These are phyloP conservation scores for Echeneis naucrates DNA, from an alignment of 2,797 vertebrate species.

Conservation along the genomic window DNA sequence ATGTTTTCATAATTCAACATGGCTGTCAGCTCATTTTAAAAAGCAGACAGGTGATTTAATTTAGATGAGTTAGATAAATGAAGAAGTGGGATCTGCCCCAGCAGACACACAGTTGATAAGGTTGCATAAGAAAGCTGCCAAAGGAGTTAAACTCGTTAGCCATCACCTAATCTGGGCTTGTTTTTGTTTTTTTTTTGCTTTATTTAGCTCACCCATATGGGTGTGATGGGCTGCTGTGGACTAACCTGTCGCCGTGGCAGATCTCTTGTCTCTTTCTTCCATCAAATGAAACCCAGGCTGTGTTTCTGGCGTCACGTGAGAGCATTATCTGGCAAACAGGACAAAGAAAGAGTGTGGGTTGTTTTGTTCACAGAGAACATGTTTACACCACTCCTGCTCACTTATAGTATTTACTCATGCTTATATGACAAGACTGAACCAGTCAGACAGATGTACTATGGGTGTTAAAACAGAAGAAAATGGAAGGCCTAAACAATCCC, in stretches of 20 bases:
- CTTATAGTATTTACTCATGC: not conserved
- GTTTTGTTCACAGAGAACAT: not conserved
- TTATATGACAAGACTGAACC: not conserved
- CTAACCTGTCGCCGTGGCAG: slow-evolving; percentile 86
- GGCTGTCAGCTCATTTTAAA: slow-evolving; percentile 13
- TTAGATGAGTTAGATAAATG: slow-evolving; percentile 41
- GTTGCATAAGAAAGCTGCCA: slow-evolving; percentile 56
- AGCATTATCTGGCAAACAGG: slow-evolving; percentile 79
- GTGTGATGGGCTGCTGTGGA: slow-evolving; percentile 12
- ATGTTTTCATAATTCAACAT: not conserved
- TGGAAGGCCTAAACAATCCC: not conserved
- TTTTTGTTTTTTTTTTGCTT: slow-evolving; percentile 1
- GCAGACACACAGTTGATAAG: slow-evolving; percentile 20
- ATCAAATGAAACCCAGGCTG: slow-evolving; percentile 89
- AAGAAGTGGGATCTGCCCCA: slow-evolving; percentile 17
- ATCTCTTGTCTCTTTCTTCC: slow-evolving; percentile 88
- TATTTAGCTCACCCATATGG: too few species aligned
- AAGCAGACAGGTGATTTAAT: slow-evolving; percentile 46
- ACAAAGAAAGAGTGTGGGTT: not conserved
- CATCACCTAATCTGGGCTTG: not conserved
- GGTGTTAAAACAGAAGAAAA: too few species aligned
- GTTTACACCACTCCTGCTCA: not conserved
- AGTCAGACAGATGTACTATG: not conserved
- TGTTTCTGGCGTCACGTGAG: slow-evolving; percentile 85
- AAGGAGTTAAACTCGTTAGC: slow-evolving; percentile 16